Base-by-base conservation (phyloP, 2,797 vertebrate species). In the Ammospiza maritima region DNA sequence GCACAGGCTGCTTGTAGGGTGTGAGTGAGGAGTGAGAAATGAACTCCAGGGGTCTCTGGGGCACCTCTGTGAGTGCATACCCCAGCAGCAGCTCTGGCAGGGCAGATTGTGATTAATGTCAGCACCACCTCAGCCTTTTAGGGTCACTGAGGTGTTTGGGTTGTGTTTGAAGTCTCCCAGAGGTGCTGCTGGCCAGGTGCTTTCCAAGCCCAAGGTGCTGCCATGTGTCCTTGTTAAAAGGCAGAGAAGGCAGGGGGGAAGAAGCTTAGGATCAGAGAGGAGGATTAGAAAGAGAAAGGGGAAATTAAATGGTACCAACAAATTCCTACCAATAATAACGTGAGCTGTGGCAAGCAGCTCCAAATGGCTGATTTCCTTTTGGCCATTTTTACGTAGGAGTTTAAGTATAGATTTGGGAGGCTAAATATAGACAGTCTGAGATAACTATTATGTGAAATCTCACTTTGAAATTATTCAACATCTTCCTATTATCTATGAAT, bases 401-500 rank as follows among this genome's bases (percentile, higher is more conserved):
- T 78, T 77, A 86, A 89, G 67, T 79, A 84, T 66, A 92, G 71
- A 54, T 74, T 76, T 75, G 20, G 5, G n/a, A 76, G 38, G 85
- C 77, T 96, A 88, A 90, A 91, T 77, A 86, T 90, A 94, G 94
- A 26, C 51, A 79, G 73, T 60, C 53, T 61, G 71, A 44, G 67
- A 36, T 76, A 44, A 17, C 83, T 94, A 76, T 86, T 90, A 45
- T 61, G 73, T 91, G 85, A 74, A 84, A 94, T 34, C 60, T 47
- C 75, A 29, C 53, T 77, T 88, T 69, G 89, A 95, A 94, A 76
- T 91, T 84, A 88, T 91, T 91, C 71, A 54, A 58, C 56, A 26
- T 71, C 67, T 81, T 73, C 80, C 79, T 94, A 40, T 92, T 94
- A 61, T 86, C 34, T 88, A 32, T 79, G 74, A 92, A 94, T 95